Evolutionary conservation across 2,888 invertebrate species (phyloP).

Genomic region (Acanthosepion esculentum): DNA sequence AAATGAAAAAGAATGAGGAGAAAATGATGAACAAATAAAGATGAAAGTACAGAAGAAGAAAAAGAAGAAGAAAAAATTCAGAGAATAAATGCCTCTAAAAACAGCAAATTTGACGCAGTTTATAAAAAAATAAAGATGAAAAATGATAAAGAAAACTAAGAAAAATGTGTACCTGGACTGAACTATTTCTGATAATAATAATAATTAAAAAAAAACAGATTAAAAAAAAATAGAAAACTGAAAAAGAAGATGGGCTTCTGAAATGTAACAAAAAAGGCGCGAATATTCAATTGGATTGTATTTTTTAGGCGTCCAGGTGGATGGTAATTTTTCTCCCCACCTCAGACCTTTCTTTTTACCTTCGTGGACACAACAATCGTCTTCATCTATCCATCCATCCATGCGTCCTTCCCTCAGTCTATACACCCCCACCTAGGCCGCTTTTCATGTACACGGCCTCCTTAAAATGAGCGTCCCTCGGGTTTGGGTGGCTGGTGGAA

Average conservation of each 20-base stretch:
- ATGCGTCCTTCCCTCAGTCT: slow-evolving; percentile 16
- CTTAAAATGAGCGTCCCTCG: slow-evolving; percentile 16
- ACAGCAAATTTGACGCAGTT: too few species aligned
- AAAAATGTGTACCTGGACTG: background rate
- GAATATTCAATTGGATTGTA: slow-evolving; percentile 18
- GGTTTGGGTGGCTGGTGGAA: too few species aligned
- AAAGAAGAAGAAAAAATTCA: too few species aligned
- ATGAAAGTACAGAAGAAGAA: too few species aligned
- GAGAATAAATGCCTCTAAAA: too few species aligned
- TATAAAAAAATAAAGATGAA: too few species aligned
- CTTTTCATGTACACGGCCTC: slow-evolving; percentile 8
- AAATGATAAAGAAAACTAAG: too few species aligned
- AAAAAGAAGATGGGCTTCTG: background rate
- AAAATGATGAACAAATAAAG: too few species aligned
- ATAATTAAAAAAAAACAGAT: background rate
- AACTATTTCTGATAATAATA: background rate
- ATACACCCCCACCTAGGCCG: background rate
- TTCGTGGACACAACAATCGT: slow-evolving; percentile 33
- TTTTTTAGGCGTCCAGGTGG: slow-evolving; percentile 1
- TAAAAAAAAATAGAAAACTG: background rate
- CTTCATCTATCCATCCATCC: slow-evolving; percentile 33
- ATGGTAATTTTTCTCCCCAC: background rate
- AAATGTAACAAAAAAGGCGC: background rate
- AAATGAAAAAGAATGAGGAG: too few species aligned
- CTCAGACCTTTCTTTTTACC: background rate